These are phyloP conservation scores for Argopecten irradians DNA, from an alignment of 1,140 invertebrate genomes.

Conservation along the genomic window DNA sequence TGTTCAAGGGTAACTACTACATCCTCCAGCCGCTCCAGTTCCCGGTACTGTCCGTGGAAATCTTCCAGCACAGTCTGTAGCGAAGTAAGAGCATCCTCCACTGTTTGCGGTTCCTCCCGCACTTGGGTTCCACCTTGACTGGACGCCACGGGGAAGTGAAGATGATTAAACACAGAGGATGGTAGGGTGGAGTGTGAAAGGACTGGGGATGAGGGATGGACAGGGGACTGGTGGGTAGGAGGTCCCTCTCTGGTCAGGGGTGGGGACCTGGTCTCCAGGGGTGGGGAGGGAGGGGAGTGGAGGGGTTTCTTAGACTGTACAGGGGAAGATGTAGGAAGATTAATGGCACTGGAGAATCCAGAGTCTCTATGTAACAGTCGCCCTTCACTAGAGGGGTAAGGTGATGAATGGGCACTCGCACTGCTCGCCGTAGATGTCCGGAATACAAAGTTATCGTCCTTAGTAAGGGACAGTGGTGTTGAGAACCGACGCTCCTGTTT, in stretches of 20 bases:
- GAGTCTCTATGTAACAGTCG: constrained; percentile 33
- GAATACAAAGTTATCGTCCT: constrained; percentile 68
- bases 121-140: constrained; percentile 50
- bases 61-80: constrained; percentile 76
- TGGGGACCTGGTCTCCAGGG: background rate
- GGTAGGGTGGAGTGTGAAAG: constrained; percentile 23
- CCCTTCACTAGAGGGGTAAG: background rate
- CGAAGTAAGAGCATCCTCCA: constrained; percentile 72
- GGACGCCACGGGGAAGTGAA: constrained; percentile 54
- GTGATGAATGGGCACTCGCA: constrained; percentile 39
- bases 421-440: constrained; percentile 57
- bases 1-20: constrained; percentile 73
- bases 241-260: constrained; percentile 1
- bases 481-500: constrained; percentile 62
- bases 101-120: constrained; percentile 59
- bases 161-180: constrained; percentile 27
- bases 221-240: constrained; percentile 28
- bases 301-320: background rate
- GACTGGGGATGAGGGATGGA: constrained; percentile 26
- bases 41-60: constrained; percentile 78
- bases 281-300: background rate
- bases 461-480: constrained; percentile 58
- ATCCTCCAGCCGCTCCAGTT: constrained; percentile 77
- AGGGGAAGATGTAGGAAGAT: constrained; percentile 33
- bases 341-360: constrained; percentile 37